Conservation (phyloP, 2,113 vertebrate genomes). For the Urocolius indicus region DNA sequence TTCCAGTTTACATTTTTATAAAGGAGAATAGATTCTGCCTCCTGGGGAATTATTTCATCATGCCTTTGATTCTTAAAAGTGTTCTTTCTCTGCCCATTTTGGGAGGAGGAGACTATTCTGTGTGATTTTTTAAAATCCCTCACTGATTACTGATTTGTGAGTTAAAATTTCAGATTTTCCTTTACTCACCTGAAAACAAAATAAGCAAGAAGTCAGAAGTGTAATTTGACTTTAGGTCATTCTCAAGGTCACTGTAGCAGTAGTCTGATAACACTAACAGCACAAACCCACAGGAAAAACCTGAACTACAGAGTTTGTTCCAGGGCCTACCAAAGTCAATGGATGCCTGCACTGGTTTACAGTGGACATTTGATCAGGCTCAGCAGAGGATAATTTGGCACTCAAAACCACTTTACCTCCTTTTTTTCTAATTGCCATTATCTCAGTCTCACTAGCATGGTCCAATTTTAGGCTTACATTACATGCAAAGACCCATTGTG, state of each 20-base stretch:
- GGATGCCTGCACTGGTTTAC: not conserved
- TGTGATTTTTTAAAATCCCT: not conserved
- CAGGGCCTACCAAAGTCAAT: not conserved
- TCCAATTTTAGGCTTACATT: not conserved
- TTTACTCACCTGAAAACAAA: conserved; percentile 7
- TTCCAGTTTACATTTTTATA: not conserved
- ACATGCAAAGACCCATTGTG: not conserved
- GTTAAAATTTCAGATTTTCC: not conserved
- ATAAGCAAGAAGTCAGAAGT: not conserved
- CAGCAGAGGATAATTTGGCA: not conserved
- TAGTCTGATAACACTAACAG: not conserved
- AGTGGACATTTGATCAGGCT: not conserved
- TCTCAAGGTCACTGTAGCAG: not conserved
- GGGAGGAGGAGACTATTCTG: not conserved
- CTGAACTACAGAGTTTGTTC: not conserved
- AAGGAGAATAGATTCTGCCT: not conserved
- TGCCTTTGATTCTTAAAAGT: not conserved
- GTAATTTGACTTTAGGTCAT: not conserved
- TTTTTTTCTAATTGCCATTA: not conserved
- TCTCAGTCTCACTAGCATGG: not conserved
- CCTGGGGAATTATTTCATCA: not conserved
- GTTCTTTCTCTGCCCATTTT: not conserved
- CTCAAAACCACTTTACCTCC: not conserved
- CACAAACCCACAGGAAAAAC: not conserved
- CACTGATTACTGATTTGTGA: not conserved